phyloP scores from a whole-genome alignment of 2,797 vertebrate genomes.

The Etheostoma nigrum region DNA sequence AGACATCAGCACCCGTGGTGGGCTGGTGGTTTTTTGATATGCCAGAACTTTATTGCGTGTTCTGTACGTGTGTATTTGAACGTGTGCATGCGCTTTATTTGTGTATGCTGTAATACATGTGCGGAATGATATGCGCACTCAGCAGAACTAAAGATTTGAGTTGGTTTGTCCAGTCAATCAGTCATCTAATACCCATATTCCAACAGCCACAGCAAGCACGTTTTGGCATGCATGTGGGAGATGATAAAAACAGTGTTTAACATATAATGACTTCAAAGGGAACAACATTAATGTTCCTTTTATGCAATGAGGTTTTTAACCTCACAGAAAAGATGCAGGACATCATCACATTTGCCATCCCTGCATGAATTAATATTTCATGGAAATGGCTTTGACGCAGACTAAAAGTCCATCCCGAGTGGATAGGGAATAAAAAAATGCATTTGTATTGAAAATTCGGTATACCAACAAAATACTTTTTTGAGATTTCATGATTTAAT shows the following conservation, averaged over 20 bases:
- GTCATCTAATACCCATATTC: slow-evolving; percentile 45
- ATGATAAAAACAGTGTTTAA: slow-evolving; percentile 47
- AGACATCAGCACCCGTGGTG: slow-evolving; percentile 34
- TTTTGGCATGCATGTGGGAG: slow-evolving; percentile 29
- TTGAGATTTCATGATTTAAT: neutral
- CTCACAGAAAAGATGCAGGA: slow-evolving; percentile 48
- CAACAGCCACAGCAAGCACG: slow-evolving; percentile 54
- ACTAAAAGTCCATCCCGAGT: neutral
- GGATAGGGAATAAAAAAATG: neutral
- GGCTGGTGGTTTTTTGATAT: slow-evolving; percentile 10
- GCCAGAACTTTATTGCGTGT: slow-evolving; percentile 12
- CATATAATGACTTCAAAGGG: slow-evolving; percentile 37
- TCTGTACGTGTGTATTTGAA: slow-evolving; percentile 17
- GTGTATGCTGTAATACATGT: slow-evolving; percentile 11
- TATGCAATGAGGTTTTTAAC: slow-evolving; percentile 39
- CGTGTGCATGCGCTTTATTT: slow-evolving; percentile 29
- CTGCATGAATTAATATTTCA: slow-evolving; percentile 47
- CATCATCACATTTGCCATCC: slow-evolving; percentile 32
- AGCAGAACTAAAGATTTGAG: slow-evolving; percentile 38
- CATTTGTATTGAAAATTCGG: neutral
- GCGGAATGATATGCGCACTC: slow-evolving; percentile 39
- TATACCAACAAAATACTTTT: neutral
- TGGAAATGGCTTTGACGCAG: slow-evolving; percentile 28
- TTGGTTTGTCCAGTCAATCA: slow-evolving; percentile 51
- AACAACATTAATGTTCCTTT: slow-evolving; percentile 17